phyloP scores from a whole-genome alignment of 2,797 vertebrate species.

The Novumbra hubbsi region DNA sequence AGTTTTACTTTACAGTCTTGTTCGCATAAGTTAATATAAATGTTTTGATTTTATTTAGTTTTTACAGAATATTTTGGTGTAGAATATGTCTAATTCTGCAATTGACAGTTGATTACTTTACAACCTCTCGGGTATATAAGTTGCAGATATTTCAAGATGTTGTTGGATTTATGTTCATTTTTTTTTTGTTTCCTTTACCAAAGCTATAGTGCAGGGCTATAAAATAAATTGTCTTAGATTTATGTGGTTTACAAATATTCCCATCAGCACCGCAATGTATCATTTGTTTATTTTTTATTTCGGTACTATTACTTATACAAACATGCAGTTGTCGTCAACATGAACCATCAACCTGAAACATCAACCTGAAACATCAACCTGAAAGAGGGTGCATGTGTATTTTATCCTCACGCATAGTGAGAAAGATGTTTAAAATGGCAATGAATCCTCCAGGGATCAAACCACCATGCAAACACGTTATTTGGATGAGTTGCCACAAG shows the following conservation, averaged over 20 bases:
- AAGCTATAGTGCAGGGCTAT: constrained; percentile 26
- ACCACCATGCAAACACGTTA: no score
- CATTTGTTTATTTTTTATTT: neutral
- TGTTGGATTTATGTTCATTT: neutral
- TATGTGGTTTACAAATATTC: constrained; percentile 22
- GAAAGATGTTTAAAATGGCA: no score
- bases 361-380: no score
- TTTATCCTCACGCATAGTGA: no score
- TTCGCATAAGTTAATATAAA: neutral
- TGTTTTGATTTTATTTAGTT: neutral
- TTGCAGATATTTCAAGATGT: neutral
- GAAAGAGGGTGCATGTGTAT: no score
- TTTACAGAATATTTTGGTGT: neutral
- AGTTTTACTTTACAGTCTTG: neutral
- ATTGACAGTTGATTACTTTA: neutral
- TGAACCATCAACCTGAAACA: no score
- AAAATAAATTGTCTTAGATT: constrained; percentile 36
- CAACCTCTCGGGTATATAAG: neutral
- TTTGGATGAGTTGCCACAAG: no score
- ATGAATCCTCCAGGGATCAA: no score
- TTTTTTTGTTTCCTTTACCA: constrained; percentile 15
- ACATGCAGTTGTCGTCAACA: constrained; percentile 10
- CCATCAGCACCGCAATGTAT: constrained; percentile 20
- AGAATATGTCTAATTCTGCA: neutral
- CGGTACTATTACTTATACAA: neutral